Conservation (phyloP, 2,797 vertebrate species). For the Erethizon dorsatum region DNA sequence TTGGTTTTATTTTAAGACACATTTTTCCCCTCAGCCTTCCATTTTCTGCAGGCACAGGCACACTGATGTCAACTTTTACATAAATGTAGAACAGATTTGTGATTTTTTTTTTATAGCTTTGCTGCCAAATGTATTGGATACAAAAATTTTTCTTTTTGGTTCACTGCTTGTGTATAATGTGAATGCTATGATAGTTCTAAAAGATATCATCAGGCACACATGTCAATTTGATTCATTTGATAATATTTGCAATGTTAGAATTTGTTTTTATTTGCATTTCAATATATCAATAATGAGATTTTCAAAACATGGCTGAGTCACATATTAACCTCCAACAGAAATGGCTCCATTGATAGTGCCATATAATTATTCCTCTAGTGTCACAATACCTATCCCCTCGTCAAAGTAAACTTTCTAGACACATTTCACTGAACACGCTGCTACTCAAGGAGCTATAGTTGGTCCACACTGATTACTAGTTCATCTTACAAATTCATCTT, state of each 20-base stretch:
- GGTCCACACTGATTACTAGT: not conserved
- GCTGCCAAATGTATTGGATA: slow-evolving; percentile 12
- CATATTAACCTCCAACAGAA: not conserved
- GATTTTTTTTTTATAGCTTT: not conserved
- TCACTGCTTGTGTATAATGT: slow-evolving; percentile 50
- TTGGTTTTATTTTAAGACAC: not conserved
- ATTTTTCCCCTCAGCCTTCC: not conserved
- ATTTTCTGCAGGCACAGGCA: not conserved
- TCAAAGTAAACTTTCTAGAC: slow-evolving; percentile 19
- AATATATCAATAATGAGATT: slow-evolving; percentile 46
- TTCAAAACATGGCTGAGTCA: slow-evolving; percentile 47
- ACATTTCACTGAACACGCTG: not conserved
- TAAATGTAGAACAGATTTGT: slow-evolving; percentile 3
- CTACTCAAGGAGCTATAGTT: not conserved
- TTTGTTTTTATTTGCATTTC: slow-evolving; percentile 54
- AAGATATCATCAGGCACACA: slow-evolving; percentile 56
- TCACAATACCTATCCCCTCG: not conserved
- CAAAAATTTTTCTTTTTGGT: slow-evolving; percentile 6
- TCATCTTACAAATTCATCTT: slow-evolving; percentile 4
- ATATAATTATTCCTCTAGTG: not conserved
- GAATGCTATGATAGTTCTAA: slow-evolving; percentile 52
- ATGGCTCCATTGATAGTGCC: not conserved
- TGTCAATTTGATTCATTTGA: slow-evolving; percentile 62
- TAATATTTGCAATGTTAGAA: slow-evolving; percentile 39
- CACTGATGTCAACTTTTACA: slow-evolving; percentile 19